A percentile compares a stretch with the other conserved stretches of the same genome.
These are phyloP conservation scores for Lasioglossum zephyrum DNA, from an alignment of 2,888 invertebrate species.

Conservation along the genomic window DNA sequence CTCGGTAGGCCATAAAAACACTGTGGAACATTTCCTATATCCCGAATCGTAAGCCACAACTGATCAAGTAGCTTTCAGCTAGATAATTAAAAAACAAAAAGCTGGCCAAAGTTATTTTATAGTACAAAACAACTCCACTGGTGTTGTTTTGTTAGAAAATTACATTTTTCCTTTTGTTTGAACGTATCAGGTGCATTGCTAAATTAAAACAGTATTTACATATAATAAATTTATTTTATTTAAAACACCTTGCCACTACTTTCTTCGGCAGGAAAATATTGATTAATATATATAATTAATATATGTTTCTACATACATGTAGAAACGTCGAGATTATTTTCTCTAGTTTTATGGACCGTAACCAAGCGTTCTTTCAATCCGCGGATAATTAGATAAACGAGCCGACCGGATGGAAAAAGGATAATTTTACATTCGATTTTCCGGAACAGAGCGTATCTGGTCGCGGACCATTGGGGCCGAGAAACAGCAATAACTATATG, in stretches of 20 bases:
- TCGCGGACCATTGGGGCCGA: neutral
- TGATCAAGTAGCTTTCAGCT: neutral
- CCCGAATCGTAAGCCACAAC: neutral
- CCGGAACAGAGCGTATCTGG: neutral
- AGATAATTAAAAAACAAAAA: no score
- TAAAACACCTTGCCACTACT: no score
- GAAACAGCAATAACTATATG: neutral
- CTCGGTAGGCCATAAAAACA: neutral
- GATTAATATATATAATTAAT: no score
- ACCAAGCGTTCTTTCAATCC: neutral
- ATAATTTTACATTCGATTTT: neutral
- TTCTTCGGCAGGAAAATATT: no score
- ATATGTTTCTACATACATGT: no score
- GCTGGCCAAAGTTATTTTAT: no score
- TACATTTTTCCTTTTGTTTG: no score
- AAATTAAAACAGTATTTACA: no score
- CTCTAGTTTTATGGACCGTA: neutral
- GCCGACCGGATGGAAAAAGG: neutral
- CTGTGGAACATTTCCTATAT: neutral
- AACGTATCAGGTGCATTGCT: no score
- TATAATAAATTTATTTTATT: no score
- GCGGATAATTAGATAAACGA: neutral
- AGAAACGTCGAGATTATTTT: neutral
- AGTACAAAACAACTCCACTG: no score
- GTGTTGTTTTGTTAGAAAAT: no score